Evolutionary conservation across 1,140 invertebrate genomes (phyloP), one percentile per base, ranked within the genome.

Genomic region (Batillaria attramentaria): DNA sequence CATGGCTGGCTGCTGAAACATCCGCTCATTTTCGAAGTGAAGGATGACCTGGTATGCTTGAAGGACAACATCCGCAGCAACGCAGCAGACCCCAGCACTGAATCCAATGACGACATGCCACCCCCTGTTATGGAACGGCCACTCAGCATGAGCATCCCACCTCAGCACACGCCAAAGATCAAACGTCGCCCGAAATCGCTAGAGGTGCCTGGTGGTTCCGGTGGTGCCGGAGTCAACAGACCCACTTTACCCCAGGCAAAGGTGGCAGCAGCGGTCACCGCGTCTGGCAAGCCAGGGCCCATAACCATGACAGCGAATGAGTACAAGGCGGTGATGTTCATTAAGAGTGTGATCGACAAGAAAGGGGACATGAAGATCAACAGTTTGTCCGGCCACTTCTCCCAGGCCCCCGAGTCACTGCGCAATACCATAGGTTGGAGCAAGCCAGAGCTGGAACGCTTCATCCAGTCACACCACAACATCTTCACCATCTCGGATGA

Each of bases 271-370:
- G 62, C 81, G 42, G 77, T 79, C 0, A 78, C 81, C 39, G 35
- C 75, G 41, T 81, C 80, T 81, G 80, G 87, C 35, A 87, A 85
- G 81, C 80, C 88, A 66, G 88, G 87, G 5, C 89, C 89, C 24
- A 82, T 90, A 31, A 90, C 89, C 31, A 91, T 91, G 91, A 91
- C 90, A 33, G 89, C 89, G 33, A 91, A 90, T 80, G 90, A 91
- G 78, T 91, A 91, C 80, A 90, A 90, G 75, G 89, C 91, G 41
- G 89, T 91, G 8, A 91, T 90, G 89, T 91, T 89, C 80, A 81
- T 91, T 13, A 91, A 91, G 80, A 86, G 89, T 37, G 88, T 90
- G 28, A 86, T 91, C 76, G 89, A 91, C 81, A 90, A 90, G 81
- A 90, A 89, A 81, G 89, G 87, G n/a, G 85, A 88, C 70, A 88